Evolutionary conservation across 2,888 invertebrate species (phyloP).

Genomic region (Ochropleura leucogaster): DNA sequence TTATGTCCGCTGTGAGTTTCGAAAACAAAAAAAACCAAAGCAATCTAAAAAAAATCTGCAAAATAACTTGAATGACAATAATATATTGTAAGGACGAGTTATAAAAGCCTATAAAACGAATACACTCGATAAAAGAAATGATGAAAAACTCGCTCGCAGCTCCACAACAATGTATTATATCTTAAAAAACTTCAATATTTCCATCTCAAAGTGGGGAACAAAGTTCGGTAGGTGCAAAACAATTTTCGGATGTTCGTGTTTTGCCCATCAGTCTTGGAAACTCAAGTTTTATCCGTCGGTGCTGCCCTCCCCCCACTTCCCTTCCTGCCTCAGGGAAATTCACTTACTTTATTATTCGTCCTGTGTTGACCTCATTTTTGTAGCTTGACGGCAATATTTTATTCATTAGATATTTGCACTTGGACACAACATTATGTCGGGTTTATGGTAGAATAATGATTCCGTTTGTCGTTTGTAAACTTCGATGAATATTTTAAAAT

Average conservation of each 20-base stretch:
- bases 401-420: conserved; percentile 65
- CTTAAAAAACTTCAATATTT: conserved; percentile 62
- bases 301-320: background rate
- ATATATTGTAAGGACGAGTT: conserved; percentile 16
- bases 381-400: conserved; percentile 62
- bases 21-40: conserved; percentile 1
- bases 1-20: background rate
- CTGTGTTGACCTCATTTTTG: conserved; percentile 68
- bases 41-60: background rate
- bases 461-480: conserved; percentile 18
- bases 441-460: conserved; percentile 40
- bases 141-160: conserved; percentile 49
- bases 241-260: conserved; percentile 66
- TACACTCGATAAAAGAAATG: conserved; percentile 46
- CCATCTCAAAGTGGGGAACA: conserved; percentile 58
- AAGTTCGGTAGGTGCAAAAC: conserved; percentile 65
- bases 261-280: conserved; percentile 62
- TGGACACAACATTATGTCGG: conserved; percentile 59
- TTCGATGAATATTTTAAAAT: conserved; percentile 14
- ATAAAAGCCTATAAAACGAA: conserved; percentile 22
- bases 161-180: conserved; percentile 44
- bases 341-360: conserved; percentile 66
- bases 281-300: conserved; percentile 57
- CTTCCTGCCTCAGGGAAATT: conserved; percentile 46
- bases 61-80: conserved; percentile 7